Conservation (phyloP, 2,797 vertebrate species). For the Natrix natrix region DNA sequence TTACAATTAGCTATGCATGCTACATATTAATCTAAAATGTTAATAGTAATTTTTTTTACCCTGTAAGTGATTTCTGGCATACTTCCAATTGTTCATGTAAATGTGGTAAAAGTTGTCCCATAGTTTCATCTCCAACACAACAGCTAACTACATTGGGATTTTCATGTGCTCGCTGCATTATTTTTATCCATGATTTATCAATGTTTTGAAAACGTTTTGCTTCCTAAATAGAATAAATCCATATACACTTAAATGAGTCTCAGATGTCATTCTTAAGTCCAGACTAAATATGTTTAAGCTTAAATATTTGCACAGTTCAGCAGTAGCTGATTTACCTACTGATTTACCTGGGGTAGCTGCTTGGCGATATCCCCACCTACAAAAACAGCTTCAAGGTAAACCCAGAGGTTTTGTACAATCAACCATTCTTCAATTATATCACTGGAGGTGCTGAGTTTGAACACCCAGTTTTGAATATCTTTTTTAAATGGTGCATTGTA, state of each 20-base stretch:
- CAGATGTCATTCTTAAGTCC: constrained; percentile 1
- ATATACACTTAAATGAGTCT: background rate
- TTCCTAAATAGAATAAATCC: constrained; percentile 65
- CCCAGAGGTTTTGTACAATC: constrained; percentile 77
- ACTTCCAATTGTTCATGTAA: constrained; percentile 76
- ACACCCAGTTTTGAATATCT: constrained; percentile 74
- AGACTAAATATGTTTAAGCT: constrained; percentile 31
- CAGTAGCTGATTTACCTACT: constrained; percentile 63
- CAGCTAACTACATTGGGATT: constrained; percentile 72
- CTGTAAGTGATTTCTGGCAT: constrained; percentile 78
- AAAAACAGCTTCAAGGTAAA: constrained; percentile 79
- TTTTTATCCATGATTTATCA: constrained; percentile 77
- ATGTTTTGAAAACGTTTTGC: constrained; percentile 78
- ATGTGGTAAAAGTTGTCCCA: constrained; percentile 73
- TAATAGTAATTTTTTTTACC: constrained; percentile 56
- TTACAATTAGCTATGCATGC: background rate
- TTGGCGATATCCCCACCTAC: constrained; percentile 77
- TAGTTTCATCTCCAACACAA: constrained; percentile 76
- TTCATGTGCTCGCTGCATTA: constrained; percentile 76
- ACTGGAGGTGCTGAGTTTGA: constrained; percentile 71
- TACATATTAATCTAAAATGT: background rate
- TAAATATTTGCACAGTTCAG: background rate
- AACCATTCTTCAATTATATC: constrained; percentile 78
- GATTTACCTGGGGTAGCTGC: constrained; percentile 75
- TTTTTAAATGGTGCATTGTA: constrained; percentile 77